phyloP scores from a whole-genome alignment of 1,140 invertebrate species.

The Brachionus sp. region DNA sequence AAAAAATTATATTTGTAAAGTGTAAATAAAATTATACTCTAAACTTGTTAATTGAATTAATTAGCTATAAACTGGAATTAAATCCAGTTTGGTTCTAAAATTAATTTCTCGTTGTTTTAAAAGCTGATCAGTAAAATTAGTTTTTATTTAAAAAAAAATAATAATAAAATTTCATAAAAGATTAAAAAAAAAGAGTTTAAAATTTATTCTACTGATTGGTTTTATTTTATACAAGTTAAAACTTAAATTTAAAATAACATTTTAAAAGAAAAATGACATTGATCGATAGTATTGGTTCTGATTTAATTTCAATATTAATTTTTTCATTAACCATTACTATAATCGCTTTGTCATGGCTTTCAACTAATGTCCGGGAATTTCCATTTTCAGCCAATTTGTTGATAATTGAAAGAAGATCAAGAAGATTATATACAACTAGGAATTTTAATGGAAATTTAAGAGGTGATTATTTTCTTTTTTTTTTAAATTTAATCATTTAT shows the following conservation, averaged over 20 bases:
- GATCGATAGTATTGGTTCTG: slow-evolving; percentile 21
- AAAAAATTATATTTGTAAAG: not conserved
- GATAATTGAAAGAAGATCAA: slow-evolving; percentile 31
- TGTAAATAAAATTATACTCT: not conserved
- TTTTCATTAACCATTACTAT: slow-evolving; percentile 7
- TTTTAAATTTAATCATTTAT: not conserved
- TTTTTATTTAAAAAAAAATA: not conserved
- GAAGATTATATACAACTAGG: not conserved
- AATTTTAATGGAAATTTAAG: not conserved
- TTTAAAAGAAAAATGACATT: not conserved
- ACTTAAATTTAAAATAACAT: not conserved
- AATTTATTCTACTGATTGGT: too few relatives aligned
- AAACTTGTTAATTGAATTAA: not conserved
- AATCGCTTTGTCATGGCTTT: slow-evolving; percentile 32
- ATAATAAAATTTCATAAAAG: not conserved
- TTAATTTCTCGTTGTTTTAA: not conserved
- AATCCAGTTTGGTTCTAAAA: slow-evolving; percentile 14
- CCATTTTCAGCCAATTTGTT: slow-evolving; percentile 26
- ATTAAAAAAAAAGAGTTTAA: too few relatives aligned
- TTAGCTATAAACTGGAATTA: not conserved
- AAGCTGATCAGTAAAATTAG: not conserved
- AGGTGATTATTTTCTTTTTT: not conserved
- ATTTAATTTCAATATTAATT: not conserved
- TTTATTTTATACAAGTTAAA: too few relatives aligned
- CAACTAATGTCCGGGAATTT: slow-evolving; percentile 33